phyloP scores from a whole-genome alignment of 2,888 invertebrate species.

The Cheilosia soror region DNA sequence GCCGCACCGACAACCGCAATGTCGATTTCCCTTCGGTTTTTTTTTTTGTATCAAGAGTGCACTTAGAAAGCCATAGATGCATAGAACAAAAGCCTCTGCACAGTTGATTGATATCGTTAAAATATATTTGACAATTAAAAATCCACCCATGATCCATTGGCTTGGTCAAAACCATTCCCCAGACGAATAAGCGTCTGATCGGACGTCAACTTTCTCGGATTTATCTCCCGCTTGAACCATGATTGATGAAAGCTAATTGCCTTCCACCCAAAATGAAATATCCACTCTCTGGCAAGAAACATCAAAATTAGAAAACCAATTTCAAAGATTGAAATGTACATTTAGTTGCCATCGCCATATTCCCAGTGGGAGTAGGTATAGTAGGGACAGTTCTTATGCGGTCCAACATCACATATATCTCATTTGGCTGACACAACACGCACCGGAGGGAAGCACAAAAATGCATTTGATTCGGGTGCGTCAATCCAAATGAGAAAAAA shows the following conservation, averaged over 20 bases:
- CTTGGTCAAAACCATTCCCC: neutral
- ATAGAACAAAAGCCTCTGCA: conserved; percentile 27
- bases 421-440: neutral
- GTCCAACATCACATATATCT: conserved; percentile 22
- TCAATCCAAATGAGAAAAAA: conserved; percentile 19
- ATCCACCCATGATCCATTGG: conserved; percentile 44
- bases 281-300: conserved; percentile 39
- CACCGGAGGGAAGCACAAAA: neutral
- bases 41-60: neutral
- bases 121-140: conserved; percentile 58
- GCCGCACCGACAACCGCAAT: neutral
- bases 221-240: conserved; percentile 57
- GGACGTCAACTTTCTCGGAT: conserved; percentile 68
- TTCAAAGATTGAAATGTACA: conserved; percentile 1
- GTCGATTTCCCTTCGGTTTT: conserved; percentile 16
- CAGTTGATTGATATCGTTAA: conserved; percentile 42
- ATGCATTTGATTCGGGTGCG: conserved; percentile 35
- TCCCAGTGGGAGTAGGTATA: conserved; percentile 19
- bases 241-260: conserved; percentile 82
- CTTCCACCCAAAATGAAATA: conserved; percentile 75
- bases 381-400: conserved; percentile 44
- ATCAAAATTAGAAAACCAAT: conserved; percentile 64
- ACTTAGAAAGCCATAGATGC: conserved; percentile 27
- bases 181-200: neutral
- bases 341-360: neutral